Conservation (phyloP, 2,797 vertebrate genomes). For the Anabacerthia variegaticeps region DNA sequence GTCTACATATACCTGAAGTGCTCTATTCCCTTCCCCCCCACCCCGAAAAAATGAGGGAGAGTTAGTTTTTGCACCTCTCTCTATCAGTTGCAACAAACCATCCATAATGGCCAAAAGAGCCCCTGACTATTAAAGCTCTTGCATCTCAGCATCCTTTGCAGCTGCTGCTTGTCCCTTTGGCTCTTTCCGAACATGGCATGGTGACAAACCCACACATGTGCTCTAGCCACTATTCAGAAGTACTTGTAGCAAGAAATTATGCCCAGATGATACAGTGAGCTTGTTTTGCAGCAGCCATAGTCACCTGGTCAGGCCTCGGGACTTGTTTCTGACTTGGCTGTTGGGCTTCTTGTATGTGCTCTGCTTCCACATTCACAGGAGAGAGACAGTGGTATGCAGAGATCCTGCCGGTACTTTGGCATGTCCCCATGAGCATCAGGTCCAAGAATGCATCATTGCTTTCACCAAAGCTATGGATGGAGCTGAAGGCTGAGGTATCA, state of each 20-base stretch:
- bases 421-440: not conserved
- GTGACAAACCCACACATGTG: not conserved
- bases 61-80: not conserved
- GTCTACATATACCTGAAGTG: not conserved
- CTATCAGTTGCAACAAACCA: not conserved
- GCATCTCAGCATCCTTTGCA: rapidly evolving
- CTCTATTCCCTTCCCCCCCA: no score
- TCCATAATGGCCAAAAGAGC: not conserved
- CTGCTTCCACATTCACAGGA: rapidly evolving
- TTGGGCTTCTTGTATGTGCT: not conserved
- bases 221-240: not conserved
- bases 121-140: not conserved
- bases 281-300: not conserved
- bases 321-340: not conserved
- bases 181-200: not conserved
- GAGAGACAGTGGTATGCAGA: not conserved
- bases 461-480: not conserved
- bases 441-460: not conserved
- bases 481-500: not conserved
- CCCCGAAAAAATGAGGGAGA: not conserved
- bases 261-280: not conserved
- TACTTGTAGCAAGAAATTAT: not conserved
- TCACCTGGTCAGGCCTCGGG: not conserved
- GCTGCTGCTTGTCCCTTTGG: not conserved
- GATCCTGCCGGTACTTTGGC: rapidly evolving